Percentiles rank a stretch among this genome's conserved stretches.
Evolutionary conservation across 2,888 invertebrate species (phyloP).

Genomic region (Caenorhabditis angaria): DNA sequence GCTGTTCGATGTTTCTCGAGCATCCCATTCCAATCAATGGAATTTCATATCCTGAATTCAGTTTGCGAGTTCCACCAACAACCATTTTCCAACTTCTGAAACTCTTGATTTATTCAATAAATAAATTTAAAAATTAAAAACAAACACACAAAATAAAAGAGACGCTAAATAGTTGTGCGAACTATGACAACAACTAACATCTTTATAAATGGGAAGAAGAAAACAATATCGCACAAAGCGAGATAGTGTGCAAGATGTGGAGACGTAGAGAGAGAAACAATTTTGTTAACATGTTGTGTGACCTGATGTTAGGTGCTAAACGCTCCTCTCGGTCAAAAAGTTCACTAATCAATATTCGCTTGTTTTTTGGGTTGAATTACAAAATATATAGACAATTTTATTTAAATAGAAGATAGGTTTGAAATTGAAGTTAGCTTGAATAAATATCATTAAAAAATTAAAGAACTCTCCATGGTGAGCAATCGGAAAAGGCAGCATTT

Average conservation of each 20-base stretch:
- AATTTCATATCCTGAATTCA: constrained; percentile 40
- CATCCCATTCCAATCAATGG: constrained; percentile 54
- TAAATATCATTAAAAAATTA: constrained; percentile 20
- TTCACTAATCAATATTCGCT: background rate
- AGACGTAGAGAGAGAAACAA: background rate
- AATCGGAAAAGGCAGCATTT: constrained; percentile 37
- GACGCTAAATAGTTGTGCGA: background rate
- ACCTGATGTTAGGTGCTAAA: background rate
- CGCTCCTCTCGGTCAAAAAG: background rate
- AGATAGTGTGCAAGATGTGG: background rate
- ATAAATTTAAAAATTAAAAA: background rate
- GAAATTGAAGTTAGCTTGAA: too few relatives aligned
- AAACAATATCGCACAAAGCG: constrained; percentile 1
- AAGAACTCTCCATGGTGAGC: constrained; percentile 30
- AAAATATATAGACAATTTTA: too few relatives aligned
- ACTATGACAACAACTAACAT: background rate
- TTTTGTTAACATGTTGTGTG: background rate
- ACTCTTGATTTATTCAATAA: background rate
- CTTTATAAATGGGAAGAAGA: background rate
- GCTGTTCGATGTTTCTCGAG: constrained; percentile 33
- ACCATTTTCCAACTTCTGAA: background rate
- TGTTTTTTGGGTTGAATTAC: too few relatives aligned
- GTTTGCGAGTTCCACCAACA: constrained; percentile 32
- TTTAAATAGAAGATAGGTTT: too few relatives aligned
- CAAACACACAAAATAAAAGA: background rate